Evolutionary conservation across 2,888 invertebrate species (phyloP), one percentile per base, ranked within the genome.

Genomic region (Celastrina argiolus): DNA sequence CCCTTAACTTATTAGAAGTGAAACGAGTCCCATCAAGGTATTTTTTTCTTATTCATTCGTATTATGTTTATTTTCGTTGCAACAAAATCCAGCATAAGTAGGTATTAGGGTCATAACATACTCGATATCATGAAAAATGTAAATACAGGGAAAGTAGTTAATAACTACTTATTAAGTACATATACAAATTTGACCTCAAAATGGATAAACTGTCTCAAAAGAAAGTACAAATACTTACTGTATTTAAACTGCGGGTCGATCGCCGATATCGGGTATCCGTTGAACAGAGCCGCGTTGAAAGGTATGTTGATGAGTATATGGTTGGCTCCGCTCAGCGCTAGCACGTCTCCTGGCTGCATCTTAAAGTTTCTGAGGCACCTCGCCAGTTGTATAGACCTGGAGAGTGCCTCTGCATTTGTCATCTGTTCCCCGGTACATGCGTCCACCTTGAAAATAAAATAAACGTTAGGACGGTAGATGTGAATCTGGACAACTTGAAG

Each of bases 241-340:
- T 76, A 74, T 75, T 86, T 85, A 69, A 79, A 89, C 5, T 74
- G 68, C 0, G 84, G 82, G 45, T 89, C 88, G 0, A 88, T 79
- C 0, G 84, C 87, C 64, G 79, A 74, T 0, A 87, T 68, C 0
- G 88, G 83, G 12, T 81, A 66, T 0, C 88, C 88, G 34, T 82
- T 85, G 65, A 85, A 68, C 0, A 85, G 66, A 1, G 82, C 87
- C 1, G 88, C 84, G 22, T 82, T 84, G 73, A 75, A 84, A 0
- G 88, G 87, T 61, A 88, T 82, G 64, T 82, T 79, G 0, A 87
- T 68, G 56, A 88, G 81, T 10, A 88, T 69, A 63, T 89, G 87
- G 68, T 88, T 88, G 42, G 70, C 76, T 0, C 88, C 89, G 0
- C 83, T 79, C 4, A 88, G 67, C 2, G 83, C 82, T 28, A 88